Base-by-base conservation (phyloP, 2,797 vertebrate genomes). In the Delichon dasypus region DNA sequence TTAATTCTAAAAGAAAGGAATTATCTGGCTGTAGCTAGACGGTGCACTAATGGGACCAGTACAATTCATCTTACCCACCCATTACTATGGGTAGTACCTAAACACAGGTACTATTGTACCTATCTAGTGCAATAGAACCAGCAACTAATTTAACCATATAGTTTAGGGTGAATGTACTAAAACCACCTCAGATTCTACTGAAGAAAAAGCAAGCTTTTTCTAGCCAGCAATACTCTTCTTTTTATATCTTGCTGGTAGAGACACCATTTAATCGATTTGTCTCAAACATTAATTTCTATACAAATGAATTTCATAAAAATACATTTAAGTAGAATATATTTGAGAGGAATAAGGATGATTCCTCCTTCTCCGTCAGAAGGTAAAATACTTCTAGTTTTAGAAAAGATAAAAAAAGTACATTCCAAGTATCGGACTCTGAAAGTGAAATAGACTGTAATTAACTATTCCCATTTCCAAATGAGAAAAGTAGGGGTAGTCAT, bases 1-100 rank as follows among this genome's bases (percentile, higher is more conserved):
- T 77, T 77, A 86, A 91, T 88, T 88, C 79, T 84, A 38, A 90
- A 84, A 81, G 23, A 83, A 92, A 71, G 29, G 26, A 94, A 82
- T 86, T 84, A 88, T 70, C 66, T 86, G 55, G 16, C 55, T 91
- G 62, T n/a, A 78, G 38, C 65, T 61, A 80, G 47, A 40, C 48
- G 88, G n/a, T 44, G 42, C 78, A 83, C 72, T 83, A 92, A 85
- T 20, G 88, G 32, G n/a, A 74, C 29, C 53, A 26, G 5, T 47
- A 79, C 13, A 42, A 54, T 85, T 54, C 36, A 74, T 79, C 67
- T 71, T 57, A 47, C 6, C 54, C 5, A 57, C 18, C 8, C 29
- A 36, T n/a, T 65, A n/a, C 27, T 47, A 32, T 12, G 5, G 79
- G 32, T 10, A 68, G 34, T 32, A 83, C 32, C 51, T 36, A 93